Evolutionary conservation across 30 jellyfish, hydroid and myxozoan species (phyloP).

Genomic region (Pseudorhiza aurosa): DNA sequence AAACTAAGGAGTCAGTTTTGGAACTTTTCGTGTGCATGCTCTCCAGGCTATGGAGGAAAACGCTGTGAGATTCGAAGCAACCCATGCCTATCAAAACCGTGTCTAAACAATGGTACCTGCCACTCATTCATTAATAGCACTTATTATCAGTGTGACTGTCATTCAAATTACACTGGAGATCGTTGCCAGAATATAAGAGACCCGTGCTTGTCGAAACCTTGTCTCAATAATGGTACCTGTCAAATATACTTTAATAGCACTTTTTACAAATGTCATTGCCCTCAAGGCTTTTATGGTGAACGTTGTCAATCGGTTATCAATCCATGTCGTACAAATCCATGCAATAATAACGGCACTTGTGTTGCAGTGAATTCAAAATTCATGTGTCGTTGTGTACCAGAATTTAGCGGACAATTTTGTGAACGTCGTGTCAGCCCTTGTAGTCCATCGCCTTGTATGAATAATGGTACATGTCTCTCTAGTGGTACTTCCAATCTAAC

Average conservation of each 20-base stretch:
- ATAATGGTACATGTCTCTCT: constrained; percentile 43
- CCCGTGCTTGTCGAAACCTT: constrained; percentile 43
- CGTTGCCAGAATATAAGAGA: constrained; percentile 10
- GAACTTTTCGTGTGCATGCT: constrained; percentile 45
- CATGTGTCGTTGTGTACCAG: constrained; percentile 14
- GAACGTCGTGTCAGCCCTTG: constrained; percentile 26
- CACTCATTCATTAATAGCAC: not conserved
- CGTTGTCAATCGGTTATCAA: constrained; percentile 5
- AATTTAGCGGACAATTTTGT: constrained; percentile 31
- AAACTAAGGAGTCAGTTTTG: constrained; percentile 11
- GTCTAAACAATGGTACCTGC: constrained; percentile 35
- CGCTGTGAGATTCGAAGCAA: constrained; percentile 1
- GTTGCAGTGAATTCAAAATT: not conserved
- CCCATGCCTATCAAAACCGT: constrained; percentile 33
- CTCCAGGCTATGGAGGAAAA: constrained; percentile 31
- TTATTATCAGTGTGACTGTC: not conserved
- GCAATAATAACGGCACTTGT: constrained; percentile 63
- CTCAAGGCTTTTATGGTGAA: not conserved
- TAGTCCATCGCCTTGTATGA: constrained; percentile 30
- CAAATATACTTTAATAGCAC: constrained; percentile 10
- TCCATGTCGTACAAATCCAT: constrained; percentile 48
- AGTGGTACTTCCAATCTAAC: not conserved
- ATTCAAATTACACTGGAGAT: constrained; percentile 7
- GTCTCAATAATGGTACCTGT: constrained; percentile 65
- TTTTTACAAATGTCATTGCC: not conserved